Evolutionary conservation across 2,888 invertebrate species (phyloP).

Genomic region (Chloroclysta siterata): DNA sequence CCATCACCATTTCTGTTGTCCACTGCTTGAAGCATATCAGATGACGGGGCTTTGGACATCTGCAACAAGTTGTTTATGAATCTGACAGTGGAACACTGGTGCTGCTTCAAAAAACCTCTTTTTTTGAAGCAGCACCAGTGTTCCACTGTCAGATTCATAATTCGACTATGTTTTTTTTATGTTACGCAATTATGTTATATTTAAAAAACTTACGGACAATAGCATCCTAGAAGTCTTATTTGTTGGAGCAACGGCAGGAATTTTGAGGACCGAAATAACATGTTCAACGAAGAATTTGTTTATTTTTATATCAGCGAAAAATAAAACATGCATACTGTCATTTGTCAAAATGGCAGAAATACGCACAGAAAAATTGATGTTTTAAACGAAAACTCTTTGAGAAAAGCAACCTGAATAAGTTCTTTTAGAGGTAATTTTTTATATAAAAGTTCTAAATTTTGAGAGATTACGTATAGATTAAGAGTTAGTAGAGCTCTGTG

Average conservation of each 20-base stretch:
- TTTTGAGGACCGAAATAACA: conserved; percentile 25
- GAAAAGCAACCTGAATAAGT: too few relatives aligned
- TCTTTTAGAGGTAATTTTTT: too few relatives aligned
- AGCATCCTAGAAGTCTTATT: conserved; percentile 18
- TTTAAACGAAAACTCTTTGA: not conserved
- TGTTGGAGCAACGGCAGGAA: conserved; percentile 21
- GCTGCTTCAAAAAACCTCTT: too few relatives aligned
- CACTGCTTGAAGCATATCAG: conserved; percentile 74
- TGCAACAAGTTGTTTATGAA: conserved; percentile 29
- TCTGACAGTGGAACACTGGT: too few relatives aligned
- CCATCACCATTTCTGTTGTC: conserved; percentile 61
- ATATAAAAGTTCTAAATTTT: too few relatives aligned
- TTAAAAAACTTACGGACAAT: conserved; percentile 28
- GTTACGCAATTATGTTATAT: not conserved
- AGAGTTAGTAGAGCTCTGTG: too few relatives aligned
- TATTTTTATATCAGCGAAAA: not conserved
- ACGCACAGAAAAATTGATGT: not conserved
- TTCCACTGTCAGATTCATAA: not conserved
- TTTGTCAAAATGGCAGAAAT: not conserved
- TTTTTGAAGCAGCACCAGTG: too few relatives aligned
- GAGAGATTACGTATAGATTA: too few relatives aligned
- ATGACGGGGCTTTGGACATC: conserved; percentile 53
- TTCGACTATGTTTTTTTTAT: too few relatives aligned
- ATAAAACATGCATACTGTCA: too few relatives aligned
- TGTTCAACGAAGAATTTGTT: conserved; percentile 23